These are phyloP conservation scores for Psilanteris sp. DNA, from an alignment of 1,140 invertebrate species.

Conservation along the genomic window DNA sequence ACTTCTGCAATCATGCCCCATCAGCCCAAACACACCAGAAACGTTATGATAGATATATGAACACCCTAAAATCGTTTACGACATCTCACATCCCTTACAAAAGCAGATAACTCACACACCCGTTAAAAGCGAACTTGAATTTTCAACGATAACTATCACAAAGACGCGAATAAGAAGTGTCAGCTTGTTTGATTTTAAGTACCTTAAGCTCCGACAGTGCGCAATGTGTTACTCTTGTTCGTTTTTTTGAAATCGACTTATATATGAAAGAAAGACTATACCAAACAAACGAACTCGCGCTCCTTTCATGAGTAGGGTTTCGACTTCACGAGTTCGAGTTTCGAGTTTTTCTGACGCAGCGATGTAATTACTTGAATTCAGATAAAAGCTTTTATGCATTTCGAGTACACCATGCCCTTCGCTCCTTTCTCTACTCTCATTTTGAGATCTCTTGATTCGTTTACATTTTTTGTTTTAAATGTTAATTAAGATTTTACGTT, in stretches of 20 bases:
- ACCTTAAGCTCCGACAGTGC: constrained; percentile 26
- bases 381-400: constrained; percentile 27
- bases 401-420: no score
- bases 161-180: constrained; percentile 49
- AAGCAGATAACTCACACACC: constrained; percentile 40
- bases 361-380: constrained; percentile 22
- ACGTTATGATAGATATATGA: constrained; percentile 30
- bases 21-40: background rate
- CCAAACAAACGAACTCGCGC: constrained; percentile 13
- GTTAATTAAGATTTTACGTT: no score
- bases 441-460: no score
- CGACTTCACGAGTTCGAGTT: constrained; percentile 18
- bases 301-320: constrained; percentile 18
- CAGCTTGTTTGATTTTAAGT: constrained; percentile 56
- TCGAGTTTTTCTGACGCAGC: constrained; percentile 26
- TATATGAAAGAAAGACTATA: constrained; percentile 12
- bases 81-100: constrained; percentile 41
- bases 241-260: constrained; percentile 31
- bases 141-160: constrained; percentile 54
- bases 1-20: constrained; percentile 53
- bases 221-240: constrained; percentile 27
- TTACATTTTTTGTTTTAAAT: no score
- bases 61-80: constrained; percentile 58
- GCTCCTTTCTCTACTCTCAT: no score
- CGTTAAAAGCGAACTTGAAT: constrained; percentile 49